phyloP scores from a whole-genome alignment of 92 coral and sea anemone genomes.

The Actinernus sp. region DNA sequence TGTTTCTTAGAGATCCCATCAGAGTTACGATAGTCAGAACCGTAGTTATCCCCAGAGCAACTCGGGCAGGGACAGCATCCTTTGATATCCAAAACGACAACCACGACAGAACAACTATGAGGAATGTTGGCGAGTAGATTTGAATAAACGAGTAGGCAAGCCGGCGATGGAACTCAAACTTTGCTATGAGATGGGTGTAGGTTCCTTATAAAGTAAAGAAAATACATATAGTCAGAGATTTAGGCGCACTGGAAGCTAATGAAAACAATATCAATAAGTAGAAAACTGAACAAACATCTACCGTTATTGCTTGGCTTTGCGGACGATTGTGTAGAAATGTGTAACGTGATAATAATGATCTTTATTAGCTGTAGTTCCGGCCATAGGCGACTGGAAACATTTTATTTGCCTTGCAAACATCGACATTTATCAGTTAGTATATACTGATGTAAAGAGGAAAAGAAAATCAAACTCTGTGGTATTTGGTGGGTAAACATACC shows the following conservation, averaged over 20 bases:
- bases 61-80: constrained; percentile 92
- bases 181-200: constrained; percentile 80
- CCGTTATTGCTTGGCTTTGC: too few species aligned
- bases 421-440: too few species aligned
- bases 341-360: too few species aligned
- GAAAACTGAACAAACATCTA: too few species aligned
- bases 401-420: too few species aligned
- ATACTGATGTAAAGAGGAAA: too few species aligned
- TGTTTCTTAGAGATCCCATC: constrained; percentile 84
- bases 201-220: constrained; percentile 47
- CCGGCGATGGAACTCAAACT: constrained; percentile 79
- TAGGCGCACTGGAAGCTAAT: neutral
- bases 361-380: too few species aligned
- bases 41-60: constrained; percentile 87
- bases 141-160: constrained; percentile 91
- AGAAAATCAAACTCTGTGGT: too few species aligned
- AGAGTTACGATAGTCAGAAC: constrained; percentile 86
- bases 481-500: too few species aligned
- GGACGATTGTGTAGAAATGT: too few species aligned
- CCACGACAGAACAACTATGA: constrained; percentile 89
- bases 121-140: constrained; percentile 88
- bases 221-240: too few species aligned
- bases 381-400: too few species aligned
- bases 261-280: neutral
- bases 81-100: constrained; percentile 89